Conservation (phyloP, 2,888 invertebrate genomes). For the Drosophila tanythrix region DNA sequence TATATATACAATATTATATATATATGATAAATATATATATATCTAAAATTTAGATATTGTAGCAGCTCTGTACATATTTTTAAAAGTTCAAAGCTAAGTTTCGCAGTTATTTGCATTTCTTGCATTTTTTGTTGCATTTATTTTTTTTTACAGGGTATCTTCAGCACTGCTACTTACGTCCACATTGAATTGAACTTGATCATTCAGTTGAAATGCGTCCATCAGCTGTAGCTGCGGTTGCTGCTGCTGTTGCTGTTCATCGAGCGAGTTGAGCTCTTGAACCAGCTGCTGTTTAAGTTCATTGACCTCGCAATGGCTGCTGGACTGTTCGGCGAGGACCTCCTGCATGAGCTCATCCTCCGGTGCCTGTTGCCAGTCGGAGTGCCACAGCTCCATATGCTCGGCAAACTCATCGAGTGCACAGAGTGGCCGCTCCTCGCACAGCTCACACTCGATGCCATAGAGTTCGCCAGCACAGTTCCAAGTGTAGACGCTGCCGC, state of each 20-base stretch:
- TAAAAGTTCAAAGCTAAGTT: too few species aligned
- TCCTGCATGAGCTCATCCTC: constrained; percentile 74
- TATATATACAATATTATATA: background rate
- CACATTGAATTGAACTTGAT: constrained; percentile 14
- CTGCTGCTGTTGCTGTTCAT: constrained; percentile 11
- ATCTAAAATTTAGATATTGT: background rate
- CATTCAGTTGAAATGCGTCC: constrained; percentile 6
- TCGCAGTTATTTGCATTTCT: too few species aligned
- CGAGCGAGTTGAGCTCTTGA: constrained; percentile 58
- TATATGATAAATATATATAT: background rate
- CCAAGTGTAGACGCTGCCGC: constrained; percentile 80
- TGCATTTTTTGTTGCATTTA: too few species aligned
- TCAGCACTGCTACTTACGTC: constrained; percentile 26
- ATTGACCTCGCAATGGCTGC: constrained; percentile 57
- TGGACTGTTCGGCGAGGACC: constrained; percentile 64
- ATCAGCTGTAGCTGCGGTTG: constrained; percentile 3
- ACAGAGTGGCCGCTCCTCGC: constrained; percentile 79
- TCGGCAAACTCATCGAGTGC: constrained; percentile 75
- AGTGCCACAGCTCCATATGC: constrained; percentile 81
- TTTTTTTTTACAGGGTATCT: background rate
- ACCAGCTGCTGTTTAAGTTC: constrained; percentile 69
- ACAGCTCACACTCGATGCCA: constrained; percentile 78
- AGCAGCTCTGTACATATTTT: too few species aligned
- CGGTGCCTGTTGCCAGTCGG: constrained; percentile 63
- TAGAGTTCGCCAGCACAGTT: constrained; percentile 77